Conservation (phyloP, 2,797 vertebrate species). For the Thalassophryne amazonica region DNA sequence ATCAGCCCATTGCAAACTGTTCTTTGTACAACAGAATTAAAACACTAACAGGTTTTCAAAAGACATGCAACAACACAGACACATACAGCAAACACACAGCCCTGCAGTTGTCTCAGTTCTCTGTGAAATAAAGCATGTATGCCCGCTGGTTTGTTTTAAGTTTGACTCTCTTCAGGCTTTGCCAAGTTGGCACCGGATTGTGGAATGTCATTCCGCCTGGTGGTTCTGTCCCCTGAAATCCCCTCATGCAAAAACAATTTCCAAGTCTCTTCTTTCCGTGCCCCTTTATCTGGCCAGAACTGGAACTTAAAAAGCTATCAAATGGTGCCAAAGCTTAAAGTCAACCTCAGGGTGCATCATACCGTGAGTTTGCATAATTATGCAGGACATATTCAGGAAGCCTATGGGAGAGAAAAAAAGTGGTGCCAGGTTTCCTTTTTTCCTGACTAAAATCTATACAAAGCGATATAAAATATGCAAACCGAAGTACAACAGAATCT, state of each 20-base stretch:
- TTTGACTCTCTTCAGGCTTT: slow-evolving; percentile 39
- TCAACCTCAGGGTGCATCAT: slow-evolving; percentile 32
- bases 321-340: slow-evolving; percentile 36
- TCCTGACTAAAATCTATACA: background rate
- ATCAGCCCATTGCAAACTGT: slow-evolving; percentile 7
- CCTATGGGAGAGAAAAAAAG: slow-evolving; percentile 24
- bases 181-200: slow-evolving; percentile 46
- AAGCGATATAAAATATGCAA: slow-evolving; percentile 18
- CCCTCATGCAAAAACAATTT: slow-evolving; percentile 38
- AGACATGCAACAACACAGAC: slow-evolving; percentile 3
- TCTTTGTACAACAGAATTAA: slow-evolving; percentile 13
- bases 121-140: slow-evolving; percentile 53
- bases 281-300: slow-evolving; percentile 19
- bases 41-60: slow-evolving; percentile 11
- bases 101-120: slow-evolving; percentile 38
- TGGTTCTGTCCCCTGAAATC: slow-evolving; percentile 45
- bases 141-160: slow-evolving; percentile 38
- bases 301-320: slow-evolving; percentile 34
- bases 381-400: slow-evolving; percentile 32
- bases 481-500: slow-evolving; percentile 1
- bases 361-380: slow-evolving; percentile 35
- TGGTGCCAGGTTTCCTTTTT: slow-evolving; percentile 9
- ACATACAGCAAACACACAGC: slow-evolving; percentile 14
- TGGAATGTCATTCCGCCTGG: slow-evolving; percentile 40
- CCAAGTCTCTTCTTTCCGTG: slow-evolving; percentile 11